These are phyloP conservation scores for Ailuropoda melanoleuca DNA, from an alignment of 2,113 vertebrate species.

Conservation along the genomic window DNA sequence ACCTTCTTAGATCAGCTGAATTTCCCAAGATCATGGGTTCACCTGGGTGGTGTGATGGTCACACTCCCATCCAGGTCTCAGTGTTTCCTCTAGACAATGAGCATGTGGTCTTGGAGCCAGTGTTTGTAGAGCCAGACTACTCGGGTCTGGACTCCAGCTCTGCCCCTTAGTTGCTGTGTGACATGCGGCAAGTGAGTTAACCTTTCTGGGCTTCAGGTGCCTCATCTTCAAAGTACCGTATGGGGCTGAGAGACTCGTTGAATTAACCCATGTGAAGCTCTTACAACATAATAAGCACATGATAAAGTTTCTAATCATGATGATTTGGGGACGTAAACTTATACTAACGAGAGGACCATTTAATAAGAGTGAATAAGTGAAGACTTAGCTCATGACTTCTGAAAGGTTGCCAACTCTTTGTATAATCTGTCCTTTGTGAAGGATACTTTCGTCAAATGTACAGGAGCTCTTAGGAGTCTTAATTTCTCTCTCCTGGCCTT, in stretches of 20 bases:
- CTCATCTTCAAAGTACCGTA: neutral
- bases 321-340: neutral
- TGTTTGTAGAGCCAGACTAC: neutral
- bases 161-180: neutral
- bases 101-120: neutral
- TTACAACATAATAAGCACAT: neutral
- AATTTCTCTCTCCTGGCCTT: neutral
- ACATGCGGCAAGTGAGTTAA: neutral
- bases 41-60: neutral
- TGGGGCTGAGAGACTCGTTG: neutral
- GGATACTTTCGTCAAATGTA: neutral
- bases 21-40: neutral
- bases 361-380: neutral
- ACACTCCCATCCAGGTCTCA: neutral
- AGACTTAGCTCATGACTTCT: neutral
- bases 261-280: neutral
- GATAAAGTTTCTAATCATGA: neutral
- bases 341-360: neutral
- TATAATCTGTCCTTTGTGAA: neutral
- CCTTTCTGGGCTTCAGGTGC: neutral
- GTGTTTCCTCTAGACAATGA: neutral
- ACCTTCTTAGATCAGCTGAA: neutral
- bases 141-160: neutral
- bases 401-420: neutral
- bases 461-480: neutral